Evolutionary conservation across 2,113 vertebrate genomes (phyloP), one percentile per base, ranked within the genome.

Genomic region (Gobius niger): DNA sequence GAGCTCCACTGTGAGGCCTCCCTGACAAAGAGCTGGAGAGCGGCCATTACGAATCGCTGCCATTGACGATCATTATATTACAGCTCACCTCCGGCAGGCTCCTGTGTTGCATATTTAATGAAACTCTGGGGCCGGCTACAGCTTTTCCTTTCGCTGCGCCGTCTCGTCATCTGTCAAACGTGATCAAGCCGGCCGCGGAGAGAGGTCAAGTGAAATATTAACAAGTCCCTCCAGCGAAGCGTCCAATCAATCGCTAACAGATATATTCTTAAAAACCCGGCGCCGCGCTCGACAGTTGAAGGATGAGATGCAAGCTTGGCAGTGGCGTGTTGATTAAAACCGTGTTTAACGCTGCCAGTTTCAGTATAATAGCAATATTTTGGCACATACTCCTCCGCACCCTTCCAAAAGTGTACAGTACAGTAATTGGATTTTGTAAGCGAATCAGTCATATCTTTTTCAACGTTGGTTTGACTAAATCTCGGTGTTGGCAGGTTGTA

Each of bases 141-240:
- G 76, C 78, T 78, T 82, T 80, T 56, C 54, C 54, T 57, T 83
- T 57, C 24, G 1, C 75, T 78, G 71, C 51, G 46, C 61, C 53
- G 63, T 42, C 47, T 54, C 82, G 70, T 82, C 67, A 54, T 78
- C 81, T 82, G 85, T 88, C 82, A 86, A 74, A 84, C 73, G 79
- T 78, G 81, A 87, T 86, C 75, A 80, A 77, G 80, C 85, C 80
- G 59, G 81, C 81, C 87, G 82, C 85, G 71, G 77, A 57, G 71
- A 84, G 83, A 72, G 87, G 83, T 89, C 85, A 88, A 81, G 80
- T 87, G 82, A 87, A 88, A 89, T 89, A 89, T 88, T 85, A 87
- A 87, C 82, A 82, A 82, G 82, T 65, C 74, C 72, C 70, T 75
- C 50, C 57, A 82, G 76, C 78, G 84, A 77, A 77, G 74, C 65